Evolutionary conservation across 2,113 vertebrate genomes (phyloP), one percentile per base, ranked within the genome.

Genomic region (Mesembrinibis cayennensis): DNA sequence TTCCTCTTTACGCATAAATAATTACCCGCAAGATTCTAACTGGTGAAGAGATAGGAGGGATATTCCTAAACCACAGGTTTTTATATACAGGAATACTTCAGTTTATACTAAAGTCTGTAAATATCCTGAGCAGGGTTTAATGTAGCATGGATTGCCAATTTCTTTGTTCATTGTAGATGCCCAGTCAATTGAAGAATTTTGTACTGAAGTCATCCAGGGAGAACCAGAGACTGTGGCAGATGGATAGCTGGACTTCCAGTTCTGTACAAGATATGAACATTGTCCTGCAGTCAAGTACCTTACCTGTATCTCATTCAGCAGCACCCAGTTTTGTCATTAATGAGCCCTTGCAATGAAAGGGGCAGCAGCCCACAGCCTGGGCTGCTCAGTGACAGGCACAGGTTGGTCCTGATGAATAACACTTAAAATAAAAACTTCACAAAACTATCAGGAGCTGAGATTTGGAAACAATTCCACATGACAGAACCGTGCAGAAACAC

Each of bases 211-310:
- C 82, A 61, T 19, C 22, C 42, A 79, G 40, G 62, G 49, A 80
- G 72, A 76, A 29, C 20, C 44, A 32, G 34, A 47, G 70, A 50
- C 49, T 72, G 25, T 22, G 40, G 47, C 40, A 69, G 73, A 73
- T 5, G 7, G 50, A 50, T 3, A 74, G 25, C 21, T 45, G 61
- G 13, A 69, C n/a, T 77, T 74, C 36, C n/a, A 89, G 71, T 40
- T 59, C 47, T 38, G 32, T 26, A 34, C 0, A 4, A 79, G 61
- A 36, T 7, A 38, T 0, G 0, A 53, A 32, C 7, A 3, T 11
- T 76, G 27, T 5, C 52, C 42, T 74, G 70, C 59, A 76, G 38
- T 20, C 45, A 62, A 67, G 32, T 16, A 55, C 15, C 30, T 52
- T 16, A 26, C 40, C 21, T 65, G 11, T 56, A 47, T 36, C 42